A percentile compares a stretch with the other conserved stretches of the same genome.
phyloP scores from a whole-genome alignment of 2,797 vertebrate species.

The Salmo trutta region DNA sequence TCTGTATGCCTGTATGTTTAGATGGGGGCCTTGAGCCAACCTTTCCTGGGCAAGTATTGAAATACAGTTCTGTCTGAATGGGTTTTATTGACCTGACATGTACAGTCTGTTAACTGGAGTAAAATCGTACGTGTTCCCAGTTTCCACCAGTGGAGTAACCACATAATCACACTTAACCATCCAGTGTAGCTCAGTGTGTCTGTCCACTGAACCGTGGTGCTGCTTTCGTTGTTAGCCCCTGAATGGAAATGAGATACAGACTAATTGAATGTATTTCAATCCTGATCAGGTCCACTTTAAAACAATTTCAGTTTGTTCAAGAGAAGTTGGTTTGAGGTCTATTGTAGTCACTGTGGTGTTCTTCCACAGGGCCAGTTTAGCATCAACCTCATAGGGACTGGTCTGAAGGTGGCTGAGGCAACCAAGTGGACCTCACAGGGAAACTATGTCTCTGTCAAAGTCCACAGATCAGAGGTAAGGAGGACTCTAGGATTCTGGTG shows the following conservation, averaged over 20 bases:
- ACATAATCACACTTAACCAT: neutral
- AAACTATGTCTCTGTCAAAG: conserved; percentile 86
- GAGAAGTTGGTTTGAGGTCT: neutral
- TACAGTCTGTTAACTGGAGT: neutral
- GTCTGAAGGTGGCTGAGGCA: conserved; percentile 84
- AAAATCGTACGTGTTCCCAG: neutral
- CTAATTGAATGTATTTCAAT: neutral
- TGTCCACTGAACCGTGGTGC: neutral
- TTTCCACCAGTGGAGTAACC: neutral
- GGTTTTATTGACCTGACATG: neutral
- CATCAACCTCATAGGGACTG: conserved; percentile 91
- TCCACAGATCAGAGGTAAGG: conserved; percentile 91
- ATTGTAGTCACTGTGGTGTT: conserved; percentile 1
- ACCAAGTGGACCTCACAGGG: conserved; percentile 92
- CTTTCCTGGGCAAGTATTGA: neutral
- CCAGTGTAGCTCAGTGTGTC: neutral
- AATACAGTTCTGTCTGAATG: neutral
- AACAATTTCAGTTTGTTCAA: neutral
- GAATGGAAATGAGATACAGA: neutral
- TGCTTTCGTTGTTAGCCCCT: neutral
- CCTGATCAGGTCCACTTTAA: conserved; percentile 1
- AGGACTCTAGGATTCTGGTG: neutral
- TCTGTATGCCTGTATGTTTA: neutral
- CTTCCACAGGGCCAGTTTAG: conserved; percentile 89
- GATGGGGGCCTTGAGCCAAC: neutral